Percentiles rank a stretch among this genome's conserved stretches.
Evolutionary conservation across 2,797 vertebrate genomes (phyloP).

Genomic region (Pteronotus mesoamericanus): DNA sequence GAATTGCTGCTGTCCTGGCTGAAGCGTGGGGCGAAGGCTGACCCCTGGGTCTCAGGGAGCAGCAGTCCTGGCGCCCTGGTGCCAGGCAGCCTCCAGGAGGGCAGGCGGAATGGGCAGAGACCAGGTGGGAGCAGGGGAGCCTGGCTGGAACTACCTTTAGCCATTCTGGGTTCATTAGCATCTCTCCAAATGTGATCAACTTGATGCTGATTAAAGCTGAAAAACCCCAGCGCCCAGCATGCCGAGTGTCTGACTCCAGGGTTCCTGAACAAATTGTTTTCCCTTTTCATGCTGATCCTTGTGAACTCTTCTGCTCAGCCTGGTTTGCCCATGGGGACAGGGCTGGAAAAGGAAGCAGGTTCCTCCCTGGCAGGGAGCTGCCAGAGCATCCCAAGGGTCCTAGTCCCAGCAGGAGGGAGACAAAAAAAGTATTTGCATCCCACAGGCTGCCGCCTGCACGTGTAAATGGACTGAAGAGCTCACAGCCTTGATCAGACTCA

Average conservation of each 20-base stretch:
- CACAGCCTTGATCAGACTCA: background rate
- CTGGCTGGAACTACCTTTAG: conserved; percentile 59
- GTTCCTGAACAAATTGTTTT: conserved; percentile 82
- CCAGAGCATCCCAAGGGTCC: conserved; percentile 58
- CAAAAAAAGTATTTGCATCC: background rate
- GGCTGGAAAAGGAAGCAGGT: conserved; percentile 79
- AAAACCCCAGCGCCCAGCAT: conserved; percentile 73
- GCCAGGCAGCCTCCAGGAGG: background rate
- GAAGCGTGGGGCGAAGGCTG: background rate
- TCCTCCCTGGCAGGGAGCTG: conserved; percentile 65
- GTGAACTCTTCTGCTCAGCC: conserved; percentile 57
- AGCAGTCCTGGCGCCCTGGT: rapidly evolving
- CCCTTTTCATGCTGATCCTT: conserved; percentile 68
- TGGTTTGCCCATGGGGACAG: conserved; percentile 71
- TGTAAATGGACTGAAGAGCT: background rate
- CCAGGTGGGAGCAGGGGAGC: conserved; percentile 18
- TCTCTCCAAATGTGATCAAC: conserved; percentile 77
- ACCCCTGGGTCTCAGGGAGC: background rate
- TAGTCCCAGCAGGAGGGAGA: conserved; percentile 40
- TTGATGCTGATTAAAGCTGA: conserved; percentile 82
- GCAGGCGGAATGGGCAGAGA: background rate
- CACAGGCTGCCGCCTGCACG: background rate
- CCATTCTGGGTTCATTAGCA: conserved; percentile 59
- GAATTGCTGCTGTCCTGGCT: background rate
- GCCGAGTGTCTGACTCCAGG: conserved; percentile 76